phyloP scores from a whole-genome alignment of 2,888 invertebrate species.

The Drosophila recens region DNA sequence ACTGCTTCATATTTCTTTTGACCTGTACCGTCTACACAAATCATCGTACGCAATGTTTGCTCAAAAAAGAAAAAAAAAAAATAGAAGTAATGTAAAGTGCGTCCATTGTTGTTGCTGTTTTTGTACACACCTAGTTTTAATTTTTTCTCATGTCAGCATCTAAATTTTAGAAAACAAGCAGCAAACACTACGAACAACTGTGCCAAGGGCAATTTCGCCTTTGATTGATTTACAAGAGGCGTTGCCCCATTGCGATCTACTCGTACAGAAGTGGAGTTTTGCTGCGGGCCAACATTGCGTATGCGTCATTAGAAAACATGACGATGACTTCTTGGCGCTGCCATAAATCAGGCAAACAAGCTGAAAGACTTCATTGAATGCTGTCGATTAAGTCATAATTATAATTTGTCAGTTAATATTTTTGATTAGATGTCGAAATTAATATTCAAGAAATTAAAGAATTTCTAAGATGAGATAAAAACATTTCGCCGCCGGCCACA shows the following conservation, averaged over 20 bases:
- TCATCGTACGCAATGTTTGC: slow-evolving; percentile 69
- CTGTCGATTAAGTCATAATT: slow-evolving; percentile 74
- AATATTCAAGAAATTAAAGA: slow-evolving; percentile 59
- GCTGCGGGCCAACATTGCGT: slow-evolving; percentile 58
- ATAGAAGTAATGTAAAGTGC: slow-evolving; percentile 56
- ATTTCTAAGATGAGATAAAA: slow-evolving; percentile 46
- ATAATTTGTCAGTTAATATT: slow-evolving; percentile 66
- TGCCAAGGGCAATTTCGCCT: slow-evolving; percentile 80
- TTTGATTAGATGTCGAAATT: slow-evolving; percentile 61
- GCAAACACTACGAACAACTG: slow-evolving; percentile 36
- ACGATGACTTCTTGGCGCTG: slow-evolving; percentile 35
- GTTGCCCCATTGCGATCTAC: slow-evolving; percentile 22
- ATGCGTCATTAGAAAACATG: slow-evolving; percentile 64
- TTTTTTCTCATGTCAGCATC: slow-evolving; percentile 25
- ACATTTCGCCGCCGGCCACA: slow-evolving; percentile 41
- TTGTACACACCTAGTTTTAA: slow-evolving; percentile 35
- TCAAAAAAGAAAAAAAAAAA: slow-evolving; percentile 13
- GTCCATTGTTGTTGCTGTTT: slow-evolving; percentile 46
- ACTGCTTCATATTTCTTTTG: slow-evolving; percentile 65
- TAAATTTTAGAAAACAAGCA: slow-evolving; percentile 38
- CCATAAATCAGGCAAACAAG: slow-evolving; percentile 34
- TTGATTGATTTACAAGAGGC: slow-evolving; percentile 76
- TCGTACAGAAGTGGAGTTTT: slow-evolving; percentile 13
- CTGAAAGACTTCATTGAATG: slow-evolving; percentile 24
- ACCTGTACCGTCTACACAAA: slow-evolving; percentile 68